Conservation (phyloP, 1,140 invertebrate genomes). For the Aphis craccivora region DNA sequence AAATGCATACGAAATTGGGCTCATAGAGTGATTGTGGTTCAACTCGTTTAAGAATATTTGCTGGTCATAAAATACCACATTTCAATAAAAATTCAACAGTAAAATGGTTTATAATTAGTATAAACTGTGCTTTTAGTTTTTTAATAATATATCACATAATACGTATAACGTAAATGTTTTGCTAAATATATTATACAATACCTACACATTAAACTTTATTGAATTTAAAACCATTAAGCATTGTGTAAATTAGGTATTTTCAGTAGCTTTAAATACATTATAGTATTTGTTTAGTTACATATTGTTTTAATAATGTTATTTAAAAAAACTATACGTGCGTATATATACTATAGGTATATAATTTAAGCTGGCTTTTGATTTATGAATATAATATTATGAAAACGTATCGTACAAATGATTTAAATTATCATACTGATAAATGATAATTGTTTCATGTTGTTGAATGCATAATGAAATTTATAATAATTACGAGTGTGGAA, state of each 20-base stretch:
- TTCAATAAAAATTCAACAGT: too few relatives aligned
- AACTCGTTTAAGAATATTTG: too few relatives aligned
- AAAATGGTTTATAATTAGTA: too few relatives aligned
- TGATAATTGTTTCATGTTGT: slow-evolving; percentile 31
- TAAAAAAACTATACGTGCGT: neutral
- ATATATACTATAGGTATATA: neutral
- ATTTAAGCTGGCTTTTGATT: slow-evolving; percentile 2
- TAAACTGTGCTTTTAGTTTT: too few relatives aligned
- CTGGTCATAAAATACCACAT: too few relatives aligned
- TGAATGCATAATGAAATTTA: slow-evolving; percentile 41
- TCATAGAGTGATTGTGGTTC: too few relatives aligned
- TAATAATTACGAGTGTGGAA: slow-evolving; percentile 55
- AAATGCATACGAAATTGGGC: too few relatives aligned
- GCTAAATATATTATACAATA: too few relatives aligned
- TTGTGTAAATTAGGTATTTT: neutral
- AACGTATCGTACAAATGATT: slow-evolving; percentile 14
- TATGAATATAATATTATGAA: slow-evolving; percentile 31
- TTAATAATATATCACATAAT: too few relatives aligned
- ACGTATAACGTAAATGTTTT: too few relatives aligned
- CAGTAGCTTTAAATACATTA: neutral
- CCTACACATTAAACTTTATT: too few relatives aligned
- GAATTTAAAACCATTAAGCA: too few relatives aligned
- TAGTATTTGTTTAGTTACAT: neutral
- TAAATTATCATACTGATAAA: slow-evolving; percentile 21
- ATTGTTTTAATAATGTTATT: neutral